A percentile compares a stretch with the other conserved stretches of the same genome.
These are phyloP conservation scores for Eunapius fragilis DNA, from an alignment of 37 sponge, comb jelly and placozoan genomes.

Conservation along the genomic window DNA sequence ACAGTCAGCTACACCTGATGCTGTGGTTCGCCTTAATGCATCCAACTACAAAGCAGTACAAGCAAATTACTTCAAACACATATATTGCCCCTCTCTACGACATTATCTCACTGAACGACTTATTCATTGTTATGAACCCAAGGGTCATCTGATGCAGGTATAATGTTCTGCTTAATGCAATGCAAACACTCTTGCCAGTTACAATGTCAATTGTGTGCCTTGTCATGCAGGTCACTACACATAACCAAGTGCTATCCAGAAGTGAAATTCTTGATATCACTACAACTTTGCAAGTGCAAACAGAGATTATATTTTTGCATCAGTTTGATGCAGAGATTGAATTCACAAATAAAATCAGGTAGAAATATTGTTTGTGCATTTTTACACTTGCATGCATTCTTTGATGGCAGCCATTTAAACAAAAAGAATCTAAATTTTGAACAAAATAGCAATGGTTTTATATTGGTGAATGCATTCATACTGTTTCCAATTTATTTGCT, in stretches of 20 bases:
- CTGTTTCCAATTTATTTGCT: no score
- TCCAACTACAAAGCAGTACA: neutral
- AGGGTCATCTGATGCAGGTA: slow-evolving; percentile 1
- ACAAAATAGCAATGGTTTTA: no score
- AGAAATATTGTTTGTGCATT: no score
- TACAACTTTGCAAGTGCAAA: neutral
- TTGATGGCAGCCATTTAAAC: no score
- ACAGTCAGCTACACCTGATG: slow-evolving; percentile 66
- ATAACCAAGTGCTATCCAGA: slow-evolving; percentile 68
- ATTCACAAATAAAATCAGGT: slow-evolving; percentile 77
- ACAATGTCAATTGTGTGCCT: no score
- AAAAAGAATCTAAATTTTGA: no score
- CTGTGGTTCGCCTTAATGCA: slow-evolving; percentile 53
- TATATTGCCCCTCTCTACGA: slow-evolving; percentile 36
- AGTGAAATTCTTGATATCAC: slow-evolving; percentile 28
- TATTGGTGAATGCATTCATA: no score
- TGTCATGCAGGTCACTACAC: slow-evolving; percentile 79
- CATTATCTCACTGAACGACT: slow-evolving; percentile 30
- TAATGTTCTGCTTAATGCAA: no score
- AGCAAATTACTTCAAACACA: slow-evolving; percentile 29
- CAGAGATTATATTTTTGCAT: slow-evolving; percentile 41
- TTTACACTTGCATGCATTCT: no score
- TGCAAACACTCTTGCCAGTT: no score
- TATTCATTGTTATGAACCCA: neutral
- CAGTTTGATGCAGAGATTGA: slow-evolving; percentile 85